Percentiles rank a stretch among this genome's conserved stretches.
phyloP scores from a whole-genome alignment of 2,888 invertebrate genomes.

The Macrosiphum euphorbiae region DNA sequence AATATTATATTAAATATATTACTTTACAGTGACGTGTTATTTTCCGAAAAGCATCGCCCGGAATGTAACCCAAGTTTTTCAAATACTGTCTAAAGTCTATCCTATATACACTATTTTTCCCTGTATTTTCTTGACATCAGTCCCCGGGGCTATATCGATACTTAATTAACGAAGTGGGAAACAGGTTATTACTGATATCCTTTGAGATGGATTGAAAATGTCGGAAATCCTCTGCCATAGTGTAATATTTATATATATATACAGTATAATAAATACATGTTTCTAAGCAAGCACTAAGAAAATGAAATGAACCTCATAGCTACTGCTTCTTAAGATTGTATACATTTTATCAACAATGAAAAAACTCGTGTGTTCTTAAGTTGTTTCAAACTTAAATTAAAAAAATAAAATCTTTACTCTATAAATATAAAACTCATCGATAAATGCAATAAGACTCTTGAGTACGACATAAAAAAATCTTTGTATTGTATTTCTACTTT shows the following conservation, averaged over 20 bases:
- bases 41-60: neutral
- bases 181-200: constrained; percentile 4
- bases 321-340: constrained; percentile 15
- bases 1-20: constrained; percentile 11
- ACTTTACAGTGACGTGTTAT: neutral
- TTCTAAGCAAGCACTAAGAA: neutral
- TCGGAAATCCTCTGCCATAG: neutral
- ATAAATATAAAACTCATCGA: constrained; percentile 41
- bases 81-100: neutral
- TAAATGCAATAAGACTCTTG: constrained; percentile 47
- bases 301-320: constrained; percentile 18
- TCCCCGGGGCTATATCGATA: neutral
- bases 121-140: constrained; percentile 6
- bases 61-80: constrained; percentile 12
- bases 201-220: constrained; percentile 24
- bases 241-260: neutral
- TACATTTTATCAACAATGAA: neutral
- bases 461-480: neutral
- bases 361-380: constrained; percentile 26
- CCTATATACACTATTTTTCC: neutral
- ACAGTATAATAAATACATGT: neutral
- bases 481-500: neutral
- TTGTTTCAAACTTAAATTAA: constrained; percentile 51
- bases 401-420: constrained; percentile 32
- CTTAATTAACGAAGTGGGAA: constrained; percentile 16